Conservation (phyloP, 92 coral and sea anemone species). For the Porites divaricata region DNA sequence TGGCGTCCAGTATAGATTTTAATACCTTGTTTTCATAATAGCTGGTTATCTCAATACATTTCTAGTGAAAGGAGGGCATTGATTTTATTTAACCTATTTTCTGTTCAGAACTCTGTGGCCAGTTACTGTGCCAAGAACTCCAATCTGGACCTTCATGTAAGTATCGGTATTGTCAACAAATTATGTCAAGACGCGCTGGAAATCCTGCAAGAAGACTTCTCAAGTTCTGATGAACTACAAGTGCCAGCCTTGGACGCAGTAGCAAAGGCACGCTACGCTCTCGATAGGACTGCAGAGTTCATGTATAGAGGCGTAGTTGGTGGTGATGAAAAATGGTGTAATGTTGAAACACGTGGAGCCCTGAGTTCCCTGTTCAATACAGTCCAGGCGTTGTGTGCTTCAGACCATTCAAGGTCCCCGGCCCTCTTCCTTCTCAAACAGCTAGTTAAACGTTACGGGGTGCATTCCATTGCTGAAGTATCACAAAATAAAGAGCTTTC, state of each 20-base stretch:
- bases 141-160: background rate
- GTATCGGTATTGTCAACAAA: slow-evolving; percentile 9
- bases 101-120: background rate
- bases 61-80: too few relatives aligned
- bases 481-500: slow-evolving; percentile 49
- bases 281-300: slow-evolving; percentile 61
- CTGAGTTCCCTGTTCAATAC: slow-evolving; percentile 42
- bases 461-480: slow-evolving; percentile 46
- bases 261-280: slow-evolving; percentile 58
- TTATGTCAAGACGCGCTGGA: slow-evolving; percentile 15
- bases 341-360: slow-evolving; percentile 27
- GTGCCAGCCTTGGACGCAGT: slow-evolving; percentile 57
- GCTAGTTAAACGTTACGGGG: slow-evolving; percentile 76
- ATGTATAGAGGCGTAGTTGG: slow-evolving; percentile 53
- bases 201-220: background rate
- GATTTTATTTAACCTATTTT: too few relatives aligned
- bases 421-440: slow-evolving; percentile 69
- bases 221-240: slow-evolving; percentile 43
- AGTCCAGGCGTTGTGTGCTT: slow-evolving; percentile 49
- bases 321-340: slow-evolving; percentile 26
- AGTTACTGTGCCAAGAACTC: background rate
- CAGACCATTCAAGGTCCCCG: slow-evolving; percentile 44
- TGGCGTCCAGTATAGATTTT: too few relatives aligned
- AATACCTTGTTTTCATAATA: too few relatives aligned
- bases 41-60: too few relatives aligned